Percentiles rank a stretch among this genome's conserved stretches.
Evolutionary conservation across 2,888 invertebrate species (phyloP).

Genomic region (Heliconius ismenius): DNA sequence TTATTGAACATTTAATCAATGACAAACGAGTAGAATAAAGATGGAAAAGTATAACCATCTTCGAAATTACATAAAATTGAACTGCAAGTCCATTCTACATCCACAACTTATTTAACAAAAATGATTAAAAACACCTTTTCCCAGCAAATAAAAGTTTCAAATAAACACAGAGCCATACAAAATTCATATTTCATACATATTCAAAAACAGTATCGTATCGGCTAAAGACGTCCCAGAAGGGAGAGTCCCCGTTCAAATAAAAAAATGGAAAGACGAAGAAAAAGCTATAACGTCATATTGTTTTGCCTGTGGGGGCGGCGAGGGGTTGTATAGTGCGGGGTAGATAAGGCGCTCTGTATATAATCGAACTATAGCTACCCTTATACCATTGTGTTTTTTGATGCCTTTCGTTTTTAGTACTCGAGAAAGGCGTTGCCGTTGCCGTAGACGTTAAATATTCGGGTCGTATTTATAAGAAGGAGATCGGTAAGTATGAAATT

Average conservation of each 20-base stretch:
- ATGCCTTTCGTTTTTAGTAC: constrained; percentile 61
- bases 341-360: constrained; percentile 73
- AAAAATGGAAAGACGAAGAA: constrained; percentile 74
- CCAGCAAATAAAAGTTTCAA: background rate
- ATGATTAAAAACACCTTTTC: background rate
- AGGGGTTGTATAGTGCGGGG: constrained; percentile 72
- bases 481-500: constrained; percentile 1
- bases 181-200: constrained; percentile 15
- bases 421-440: constrained; percentile 61
- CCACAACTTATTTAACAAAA: background rate
- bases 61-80: background rate
- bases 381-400: constrained; percentile 66
- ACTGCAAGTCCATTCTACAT: background rate
- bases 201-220: constrained; percentile 55
- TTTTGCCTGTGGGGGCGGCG: constrained; percentile 75
- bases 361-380: constrained; percentile 52
- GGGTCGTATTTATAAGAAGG: constrained; percentile 25
- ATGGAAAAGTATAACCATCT: too few species aligned
- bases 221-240: constrained; percentile 68
- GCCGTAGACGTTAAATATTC: constrained; percentile 57
- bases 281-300: constrained; percentile 82
- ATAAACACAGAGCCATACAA: constrained; percentile 2
- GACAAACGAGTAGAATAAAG: background rate
- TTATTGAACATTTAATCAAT: background rate
- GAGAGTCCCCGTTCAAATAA: constrained; percentile 74